Percentiles rank a stretch among this genome's conserved stretches.
phyloP scores from a whole-genome alignment of 1,140 invertebrate genomes.

The Scylla paramamosain region DNA sequence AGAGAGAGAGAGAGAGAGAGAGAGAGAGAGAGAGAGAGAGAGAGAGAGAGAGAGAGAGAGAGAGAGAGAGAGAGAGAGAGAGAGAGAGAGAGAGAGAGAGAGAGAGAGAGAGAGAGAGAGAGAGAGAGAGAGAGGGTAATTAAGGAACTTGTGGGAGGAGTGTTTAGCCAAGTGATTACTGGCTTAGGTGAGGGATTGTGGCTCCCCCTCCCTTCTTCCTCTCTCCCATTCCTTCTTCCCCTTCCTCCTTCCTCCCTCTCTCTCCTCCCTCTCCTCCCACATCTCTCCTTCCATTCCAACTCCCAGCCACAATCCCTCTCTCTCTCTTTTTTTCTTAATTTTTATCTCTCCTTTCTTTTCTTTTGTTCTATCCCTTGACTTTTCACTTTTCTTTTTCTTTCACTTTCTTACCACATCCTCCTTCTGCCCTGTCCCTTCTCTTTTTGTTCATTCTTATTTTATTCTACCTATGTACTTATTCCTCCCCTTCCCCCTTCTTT shows the following conservation, averaged over 20 bases:
- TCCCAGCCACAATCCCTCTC: background rate
- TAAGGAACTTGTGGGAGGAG: constrained; percentile 57
- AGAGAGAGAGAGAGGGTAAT: constrained; percentile 32
- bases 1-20: background rate
- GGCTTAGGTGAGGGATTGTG: background rate
- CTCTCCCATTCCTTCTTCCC: background rate
- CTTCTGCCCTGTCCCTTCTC: background rate
- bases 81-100: background rate
- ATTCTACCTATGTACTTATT: background rate
- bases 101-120: background rate
- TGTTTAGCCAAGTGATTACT: constrained; percentile 51
- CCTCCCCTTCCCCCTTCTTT: background rate
- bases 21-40: background rate
- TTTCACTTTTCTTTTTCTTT: no score
- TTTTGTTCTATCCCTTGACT: no score
- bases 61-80: background rate
- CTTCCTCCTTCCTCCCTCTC: background rate
- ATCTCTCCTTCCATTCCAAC: background rate
- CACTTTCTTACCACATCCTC: background rate
- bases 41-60: background rate
- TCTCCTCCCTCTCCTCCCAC: background rate
- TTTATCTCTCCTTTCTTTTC: no score
- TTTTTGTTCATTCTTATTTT: background rate
- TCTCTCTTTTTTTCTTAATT: no score
- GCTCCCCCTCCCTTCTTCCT: background rate